These are phyloP conservation scores for Flabesymbios commensalis DNA, from an alignment of 2,888 invertebrate genomes.

Conservation along the genomic window DNA sequence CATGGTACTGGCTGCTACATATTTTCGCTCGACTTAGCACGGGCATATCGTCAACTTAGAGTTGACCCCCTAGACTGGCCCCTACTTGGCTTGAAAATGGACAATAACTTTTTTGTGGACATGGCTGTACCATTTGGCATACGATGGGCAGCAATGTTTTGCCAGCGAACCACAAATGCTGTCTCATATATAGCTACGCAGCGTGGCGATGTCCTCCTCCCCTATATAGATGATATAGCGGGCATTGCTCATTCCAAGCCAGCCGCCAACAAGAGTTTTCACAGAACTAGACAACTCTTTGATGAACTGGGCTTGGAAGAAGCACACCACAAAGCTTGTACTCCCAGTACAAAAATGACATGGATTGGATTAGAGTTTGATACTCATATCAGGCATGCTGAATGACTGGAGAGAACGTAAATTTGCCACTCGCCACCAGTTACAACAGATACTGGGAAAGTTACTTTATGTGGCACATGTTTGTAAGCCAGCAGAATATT, in stretches of 20 bases:
- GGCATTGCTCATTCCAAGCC: not conserved
- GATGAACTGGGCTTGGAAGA: not conserved
- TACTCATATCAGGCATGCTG: not conserved
- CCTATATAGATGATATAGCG: not conserved
- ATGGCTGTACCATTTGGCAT: not conserved
- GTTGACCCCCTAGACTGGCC: not conserved
- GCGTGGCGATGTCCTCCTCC: not conserved
- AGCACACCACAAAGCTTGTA: not conserved
- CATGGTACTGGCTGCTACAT: not conserved
- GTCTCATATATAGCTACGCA: not conserved
- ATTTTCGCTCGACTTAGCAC: not conserved
- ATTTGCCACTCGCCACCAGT: not conserved
- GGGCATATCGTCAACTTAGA: not conserved
- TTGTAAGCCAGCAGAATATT: not conserved
- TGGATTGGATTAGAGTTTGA: not conserved
- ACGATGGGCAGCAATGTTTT: not conserved
- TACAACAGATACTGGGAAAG: not conserved
- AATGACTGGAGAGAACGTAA: not conserved
- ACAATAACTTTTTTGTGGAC: not conserved
- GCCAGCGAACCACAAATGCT: not conserved
- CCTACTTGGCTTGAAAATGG: not conserved
- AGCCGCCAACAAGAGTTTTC: not conserved
- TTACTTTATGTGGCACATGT: not conserved
- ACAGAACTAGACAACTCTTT: not conserved
- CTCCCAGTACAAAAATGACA: not conserved